Evolutionary conservation across 1,140 invertebrate species (phyloP).

Genomic region (Centruroides vittatus): DNA sequence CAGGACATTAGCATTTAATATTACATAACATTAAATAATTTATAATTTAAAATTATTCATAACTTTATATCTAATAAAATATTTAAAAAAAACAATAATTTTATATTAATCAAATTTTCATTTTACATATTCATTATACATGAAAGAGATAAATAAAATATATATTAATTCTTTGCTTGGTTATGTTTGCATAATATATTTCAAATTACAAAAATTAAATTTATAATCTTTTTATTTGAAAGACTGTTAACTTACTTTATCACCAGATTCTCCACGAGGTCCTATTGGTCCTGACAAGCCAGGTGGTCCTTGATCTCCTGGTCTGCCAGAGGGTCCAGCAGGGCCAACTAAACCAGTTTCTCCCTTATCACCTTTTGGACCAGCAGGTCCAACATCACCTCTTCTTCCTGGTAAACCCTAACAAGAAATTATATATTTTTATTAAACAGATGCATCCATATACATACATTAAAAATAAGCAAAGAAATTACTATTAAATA

Average conservation of each 20-base stretch:
- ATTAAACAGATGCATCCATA: background rate
- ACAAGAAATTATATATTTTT: background rate
- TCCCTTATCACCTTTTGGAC: constrained; percentile 59
- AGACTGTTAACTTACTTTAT: constrained; percentile 4
- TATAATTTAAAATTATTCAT: too few relatives aligned
- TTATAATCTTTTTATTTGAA: too few relatives aligned
- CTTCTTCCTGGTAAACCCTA: constrained; percentile 51
- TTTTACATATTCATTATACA: too few relatives aligned
- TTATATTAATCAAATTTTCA: too few relatives aligned
- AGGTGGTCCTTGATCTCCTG: constrained; percentile 42
- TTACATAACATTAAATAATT: too few relatives aligned
- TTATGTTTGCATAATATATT: too few relatives aligned
- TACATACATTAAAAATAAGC: background rate
- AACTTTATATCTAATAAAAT: too few relatives aligned
- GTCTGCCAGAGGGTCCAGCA: constrained; percentile 24
- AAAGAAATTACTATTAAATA: background rate
- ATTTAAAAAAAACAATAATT: too few relatives aligned
- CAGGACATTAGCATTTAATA: too few relatives aligned
- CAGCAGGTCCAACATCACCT: constrained; percentile 45
- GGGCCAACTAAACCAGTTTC: constrained; percentile 52
- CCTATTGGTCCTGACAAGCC: constrained; percentile 50
- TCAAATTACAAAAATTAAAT: too few relatives aligned
- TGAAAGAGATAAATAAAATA: too few relatives aligned
- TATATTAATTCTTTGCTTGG: too few relatives aligned
- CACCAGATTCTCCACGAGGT: constrained; percentile 39